A percentile compares a stretch with the other conserved stretches of the same genome.
Conservation (phyloP, 1,140 invertebrate genomes). For the Orussus abietinus region DNA sequence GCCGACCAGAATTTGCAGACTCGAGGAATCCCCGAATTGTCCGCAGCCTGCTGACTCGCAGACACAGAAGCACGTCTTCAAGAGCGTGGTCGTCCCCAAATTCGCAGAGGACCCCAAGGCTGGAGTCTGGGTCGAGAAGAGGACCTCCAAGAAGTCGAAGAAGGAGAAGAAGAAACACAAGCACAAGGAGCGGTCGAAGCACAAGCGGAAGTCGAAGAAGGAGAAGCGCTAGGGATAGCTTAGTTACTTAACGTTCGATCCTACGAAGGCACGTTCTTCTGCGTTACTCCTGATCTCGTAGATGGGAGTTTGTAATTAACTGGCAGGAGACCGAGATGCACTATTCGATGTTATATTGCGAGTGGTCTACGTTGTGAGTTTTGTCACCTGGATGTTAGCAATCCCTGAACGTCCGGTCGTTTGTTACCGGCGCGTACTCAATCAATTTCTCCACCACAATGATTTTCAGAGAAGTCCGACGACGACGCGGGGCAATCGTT, state of each 20-base stretch:
- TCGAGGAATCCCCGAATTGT: constrained; percentile 2
- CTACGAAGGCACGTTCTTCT: background rate
- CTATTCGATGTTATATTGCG: too few relatives aligned
- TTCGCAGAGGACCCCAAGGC: constrained; percentile 8
- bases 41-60: constrained; percentile 4
- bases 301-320: too few relatives aligned
- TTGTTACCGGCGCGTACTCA: too few relatives aligned
- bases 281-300: too few relatives aligned
- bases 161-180: constrained; percentile 48
- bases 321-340: too few relatives aligned
- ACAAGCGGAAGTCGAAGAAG: constrained; percentile 29
- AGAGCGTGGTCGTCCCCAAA: constrained; percentile 28
- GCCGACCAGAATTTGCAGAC: constrained; percentile 36
- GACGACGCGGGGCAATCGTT: too few relatives aligned
- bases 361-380: too few relatives aligned
- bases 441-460: too few relatives aligned
- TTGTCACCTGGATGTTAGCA: too few relatives aligned
- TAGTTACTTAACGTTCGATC: constrained; percentile 3
- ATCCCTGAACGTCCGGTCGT: too few relatives aligned
- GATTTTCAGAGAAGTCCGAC: too few relatives aligned
- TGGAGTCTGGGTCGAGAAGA: constrained; percentile 46
- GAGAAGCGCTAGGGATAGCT: constrained; percentile 13
- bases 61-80: constrained; percentile 29
- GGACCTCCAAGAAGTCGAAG: constrained; percentile 39
- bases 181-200: constrained; percentile 32